These are phyloP conservation scores for Bombus pascuorum DNA, from an alignment of 1,140 invertebrate genomes.

Conservation along the genomic window DNA sequence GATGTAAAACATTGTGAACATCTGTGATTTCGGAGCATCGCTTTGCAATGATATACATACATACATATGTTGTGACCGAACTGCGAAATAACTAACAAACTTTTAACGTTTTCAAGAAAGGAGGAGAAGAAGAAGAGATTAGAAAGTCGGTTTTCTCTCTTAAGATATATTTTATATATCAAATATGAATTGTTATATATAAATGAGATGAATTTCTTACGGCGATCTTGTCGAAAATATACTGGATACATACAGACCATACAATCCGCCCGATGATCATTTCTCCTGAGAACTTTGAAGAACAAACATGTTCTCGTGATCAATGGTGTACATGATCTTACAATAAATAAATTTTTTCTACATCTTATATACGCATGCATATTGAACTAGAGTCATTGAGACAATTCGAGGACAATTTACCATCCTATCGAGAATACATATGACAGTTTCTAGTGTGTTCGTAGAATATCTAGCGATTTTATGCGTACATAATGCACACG, in stretches of 20 bases:
- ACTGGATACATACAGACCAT: slow-evolving; percentile 47
- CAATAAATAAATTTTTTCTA: slow-evolving; percentile 5
- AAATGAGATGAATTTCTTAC: slow-evolving; percentile 23
- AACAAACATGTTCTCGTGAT: background rate
- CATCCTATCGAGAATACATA: background rate
- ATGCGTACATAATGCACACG: slow-evolving; percentile 28
- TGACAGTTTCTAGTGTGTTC: slow-evolving; percentile 14
- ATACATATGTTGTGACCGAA: background rate
- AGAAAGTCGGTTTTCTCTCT: background rate
- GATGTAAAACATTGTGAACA: background rate
- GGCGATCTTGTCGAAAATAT: slow-evolving; percentile 42
- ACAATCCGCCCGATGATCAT: slow-evolving; percentile 63
- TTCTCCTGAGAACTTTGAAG: background rate
- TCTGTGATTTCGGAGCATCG: background rate
- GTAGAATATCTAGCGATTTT: slow-evolving; percentile 23
- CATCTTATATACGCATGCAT: slow-evolving; percentile 7
- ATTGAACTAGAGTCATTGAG: slow-evolving; percentile 21
- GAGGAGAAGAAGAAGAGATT: background rate
- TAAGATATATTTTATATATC: slow-evolving; percentile 38
- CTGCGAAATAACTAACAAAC: background rate
- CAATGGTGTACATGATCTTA: background rate
- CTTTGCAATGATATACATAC: background rate
- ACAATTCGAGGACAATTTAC: background rate
- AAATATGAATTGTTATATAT: background rate
- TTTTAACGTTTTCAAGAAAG: background rate